Conservation (phyloP, 2,888 invertebrate genomes). For the Lydus trimaculatus region DNA sequence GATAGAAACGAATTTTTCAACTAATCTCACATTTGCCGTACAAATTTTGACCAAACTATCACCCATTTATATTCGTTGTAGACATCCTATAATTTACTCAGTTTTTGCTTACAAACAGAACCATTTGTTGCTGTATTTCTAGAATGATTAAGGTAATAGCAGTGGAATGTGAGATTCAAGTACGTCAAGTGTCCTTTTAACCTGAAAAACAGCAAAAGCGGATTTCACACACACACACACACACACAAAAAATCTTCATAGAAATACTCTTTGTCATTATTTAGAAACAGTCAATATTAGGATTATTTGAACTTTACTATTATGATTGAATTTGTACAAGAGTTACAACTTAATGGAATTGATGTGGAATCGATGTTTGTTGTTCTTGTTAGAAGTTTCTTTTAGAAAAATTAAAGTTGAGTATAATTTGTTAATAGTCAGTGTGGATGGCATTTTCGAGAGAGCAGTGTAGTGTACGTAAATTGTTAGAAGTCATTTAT, state of each 20-base stretch:
- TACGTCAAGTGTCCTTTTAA: slow-evolving; percentile 4
- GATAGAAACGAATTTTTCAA: neutral
- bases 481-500: slow-evolving; percentile 1
- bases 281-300: neutral
- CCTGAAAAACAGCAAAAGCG: neutral
- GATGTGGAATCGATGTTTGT: slow-evolving; percentile 2
- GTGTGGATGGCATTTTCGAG: neutral
- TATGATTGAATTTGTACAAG: neutral
- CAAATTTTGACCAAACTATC: slow-evolving; percentile 12
- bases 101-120: slow-evolving; percentile 31
- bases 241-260: neutral
- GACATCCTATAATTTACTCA: slow-evolving; percentile 29
- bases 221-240: neutral
- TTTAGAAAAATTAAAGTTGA: slow-evolving; percentile 1
- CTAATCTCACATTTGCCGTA: neutral
- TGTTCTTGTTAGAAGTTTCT: neutral
- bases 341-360: slow-evolving; percentile 1
- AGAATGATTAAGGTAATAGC: slow-evolving; percentile 14
- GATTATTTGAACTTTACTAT: neutral
- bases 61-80: slow-evolving; percentile 32
- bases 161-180: slow-evolving; percentile 14
- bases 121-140: slow-evolving; percentile 21
- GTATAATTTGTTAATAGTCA: slow-evolving; percentile 7
- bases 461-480: neutral
- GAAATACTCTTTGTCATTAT: neutral